Conservation (phyloP, 2,797 vertebrate genomes). For the Chloroceryle amazona region DNA sequence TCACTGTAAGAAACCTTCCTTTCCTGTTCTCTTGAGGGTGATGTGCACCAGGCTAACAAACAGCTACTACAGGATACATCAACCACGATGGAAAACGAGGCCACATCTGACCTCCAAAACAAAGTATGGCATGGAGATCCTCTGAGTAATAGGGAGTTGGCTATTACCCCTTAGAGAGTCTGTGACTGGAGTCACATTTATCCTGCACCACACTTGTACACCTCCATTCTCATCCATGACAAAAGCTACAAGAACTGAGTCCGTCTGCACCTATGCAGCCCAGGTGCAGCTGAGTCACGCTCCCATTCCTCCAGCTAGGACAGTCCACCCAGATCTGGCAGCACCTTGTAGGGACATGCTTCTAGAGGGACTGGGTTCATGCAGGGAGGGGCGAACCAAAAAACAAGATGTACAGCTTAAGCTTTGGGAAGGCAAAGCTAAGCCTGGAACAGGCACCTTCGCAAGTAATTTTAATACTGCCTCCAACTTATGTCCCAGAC, state of each 20-base stretch:
- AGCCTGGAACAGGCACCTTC: not conserved
- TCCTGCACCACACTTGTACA: accelerated
- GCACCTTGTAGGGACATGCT: not conserved
- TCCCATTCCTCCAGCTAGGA: not conserved
- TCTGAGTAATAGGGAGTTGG: not conserved
- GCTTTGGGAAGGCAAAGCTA: not conserved
- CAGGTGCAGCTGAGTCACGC: not conserved
- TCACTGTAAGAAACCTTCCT: not conserved
- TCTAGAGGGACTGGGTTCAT: not conserved
- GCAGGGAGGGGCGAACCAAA: too few species aligned
- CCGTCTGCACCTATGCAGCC: accelerated
- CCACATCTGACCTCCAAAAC: not conserved
- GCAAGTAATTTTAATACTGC: not conserved
- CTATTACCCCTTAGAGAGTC: not conserved
- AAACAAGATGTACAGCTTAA: not conserved
- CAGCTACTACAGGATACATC: not conserved
- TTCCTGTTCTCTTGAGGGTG: not conserved
- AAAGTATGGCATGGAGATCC: accelerated
- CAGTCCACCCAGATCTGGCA: not conserved
- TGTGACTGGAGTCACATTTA: accelerated
- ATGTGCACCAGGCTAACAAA: not conserved
- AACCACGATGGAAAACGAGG: accelerated
- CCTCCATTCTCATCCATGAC: not conserved
- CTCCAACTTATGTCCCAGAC: not conserved
- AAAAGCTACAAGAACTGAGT: not conserved